Base-by-base conservation (phyloP, 2,888 invertebrate genomes). In the Hartigia nigra region DNA sequence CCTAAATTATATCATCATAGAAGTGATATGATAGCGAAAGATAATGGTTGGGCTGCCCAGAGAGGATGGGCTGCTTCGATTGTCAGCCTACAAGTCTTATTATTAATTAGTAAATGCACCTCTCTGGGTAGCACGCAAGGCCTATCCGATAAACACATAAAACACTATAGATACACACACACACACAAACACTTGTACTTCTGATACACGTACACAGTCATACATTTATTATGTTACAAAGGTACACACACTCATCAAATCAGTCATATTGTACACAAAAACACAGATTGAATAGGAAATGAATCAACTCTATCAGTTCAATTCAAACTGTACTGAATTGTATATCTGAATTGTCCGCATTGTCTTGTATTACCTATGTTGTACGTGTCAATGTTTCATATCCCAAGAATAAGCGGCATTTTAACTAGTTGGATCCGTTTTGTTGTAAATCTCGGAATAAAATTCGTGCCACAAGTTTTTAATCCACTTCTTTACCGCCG, bases 311-410 rank as follows among this genome's bases (percentile, higher is more conserved):
- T 85, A 85, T 85, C 84, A 84, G 83, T 87, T 84, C 77, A 84
- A 83, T 81, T 81, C 82, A 83, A 85, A 85, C 81, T 78, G 80
- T 87, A 88, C 82, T 82, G 83, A 86, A 86, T 81, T 86, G 86
- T 87, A 87, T 87, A 89, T 87, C 86, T 87, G 86, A 90, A 88
- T 89, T 90, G 89, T 90, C 88, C 88, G 87, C 87, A 87, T 83
- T 88, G 87, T 88, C 90, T 89, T 91, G 90, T 91, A 91, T 90
- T 90, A 91, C 89, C 88, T 91, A 90, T 90, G 91, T 91, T 91
- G 88, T 91, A 90, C 88, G 90, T 90, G 90, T 91, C 91, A 91
- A 90, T 91, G 91, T 91, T 91, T 91, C 90, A 91, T 90, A 91
- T 89, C 87, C 87, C 80, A 88, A 86, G 87, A 87, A 88, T 88